Base-by-base conservation (phyloP, 2,797 vertebrate species). In the Enteromius mattozi region DNA sequence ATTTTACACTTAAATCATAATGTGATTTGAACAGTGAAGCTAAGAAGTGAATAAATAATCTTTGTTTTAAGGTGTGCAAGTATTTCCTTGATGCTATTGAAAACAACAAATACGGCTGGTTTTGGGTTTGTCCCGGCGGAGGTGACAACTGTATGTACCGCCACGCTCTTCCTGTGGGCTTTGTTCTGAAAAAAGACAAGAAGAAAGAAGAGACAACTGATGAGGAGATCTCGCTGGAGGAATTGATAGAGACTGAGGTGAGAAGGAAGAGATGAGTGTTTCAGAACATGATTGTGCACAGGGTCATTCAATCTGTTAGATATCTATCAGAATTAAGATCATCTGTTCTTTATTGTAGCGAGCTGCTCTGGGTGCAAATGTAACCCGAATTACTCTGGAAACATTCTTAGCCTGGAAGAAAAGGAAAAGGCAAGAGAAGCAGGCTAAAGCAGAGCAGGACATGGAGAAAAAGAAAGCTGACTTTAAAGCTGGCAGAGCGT, bases 361-460 rank as follows among this genome's bases (percentile, higher is more conserved):
- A 84, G 92, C 96, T 70, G 97, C 97, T 87, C 94, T 99, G 87
- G 98, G 98, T 86, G 42, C 90, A 90, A 96, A 98, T 21, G 98
- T 99, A 90, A 98, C 97, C 77, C 97, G 98, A 90, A 99, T 99
- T 92, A 99, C 98, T 47, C 93, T 99, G 94, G 98, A 99, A 89
- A 98, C 97, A 80, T 99, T 99, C 91, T 95, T 99, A 91, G 96
- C 97, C 2, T 99, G 98, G 98, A 99, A 99, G 91, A 99, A 97
- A 94, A 96, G 97, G 91, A 99, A 99, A 95, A 95, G 98, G 96
- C 96, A 98, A 96, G 98, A 99, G 88, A 98, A 98, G 93, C 96
- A 98, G 19, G 94, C 95, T 80, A 98, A 95, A 91, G 95, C 95
- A 17, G 95, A 94, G n/a, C 95, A 97, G 92, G 97, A 99, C 89